Base-by-base conservation (phyloP, 2,888 invertebrate species). In the Chirona hameri region DNA sequence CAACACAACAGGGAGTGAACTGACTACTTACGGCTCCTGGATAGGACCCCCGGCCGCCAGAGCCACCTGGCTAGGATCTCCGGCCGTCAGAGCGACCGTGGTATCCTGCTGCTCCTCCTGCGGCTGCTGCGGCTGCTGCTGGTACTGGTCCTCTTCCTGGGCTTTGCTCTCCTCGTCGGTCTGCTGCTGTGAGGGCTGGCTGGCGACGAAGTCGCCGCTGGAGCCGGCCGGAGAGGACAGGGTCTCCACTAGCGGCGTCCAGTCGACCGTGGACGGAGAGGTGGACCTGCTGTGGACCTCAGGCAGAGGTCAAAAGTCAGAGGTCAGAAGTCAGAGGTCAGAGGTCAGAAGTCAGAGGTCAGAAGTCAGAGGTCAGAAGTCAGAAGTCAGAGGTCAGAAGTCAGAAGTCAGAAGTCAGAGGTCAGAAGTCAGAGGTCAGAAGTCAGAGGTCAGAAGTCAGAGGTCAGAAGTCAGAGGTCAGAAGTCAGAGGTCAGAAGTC, bases 111-210 rank as follows among this genome's bases (percentile, higher is more conserved):
- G 57, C 57, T 57, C 21, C 57, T 57, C 21, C 57, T 57, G 57
- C 57, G 10, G 57, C 57, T 57, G 21, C 57, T 57, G 57, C 24
- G 10, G 18, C 21, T 57, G 57, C 57, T 57, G 57, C 57, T 57
- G 57, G 2, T 57, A 21, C 57, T 57, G 14, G 9, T 18, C 18
- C 7, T 55, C 29, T 15, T 81, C 52, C 69, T 82, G 21, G 31
- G 69, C 72, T 24, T 83, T 86, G 57, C 86, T 85, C 21, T 86
- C 87, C 60, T 84, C 83, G n/a, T 87, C 87, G 2, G 39, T 39
- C 29, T 86, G 86, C 82, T 84, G 86, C 55, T 85, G 86, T 81
- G 85, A 85, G 80, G 82, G 83, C 82, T 83, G 84, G 85, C 84
- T 12, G 14, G 55, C 2, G 57, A 24, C 57, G 57, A 7, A 18